phyloP scores from a whole-genome alignment of 2,888 invertebrate species.

The Ametastegia equiseti region DNA sequence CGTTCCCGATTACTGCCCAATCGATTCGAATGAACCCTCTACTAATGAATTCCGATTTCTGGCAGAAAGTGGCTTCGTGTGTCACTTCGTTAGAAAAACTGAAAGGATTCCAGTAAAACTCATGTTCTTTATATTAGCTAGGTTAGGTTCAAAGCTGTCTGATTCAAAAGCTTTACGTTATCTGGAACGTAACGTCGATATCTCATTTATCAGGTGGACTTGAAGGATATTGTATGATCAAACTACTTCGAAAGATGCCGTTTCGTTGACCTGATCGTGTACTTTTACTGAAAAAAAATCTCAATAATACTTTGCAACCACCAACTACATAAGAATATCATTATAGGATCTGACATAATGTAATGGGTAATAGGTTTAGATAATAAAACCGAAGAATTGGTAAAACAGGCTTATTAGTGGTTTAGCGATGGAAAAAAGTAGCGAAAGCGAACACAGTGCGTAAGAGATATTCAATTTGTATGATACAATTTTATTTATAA shows the following conservation, averaged over 20 bases:
- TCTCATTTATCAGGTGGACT: not conserved
- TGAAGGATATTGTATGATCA: not conserved
- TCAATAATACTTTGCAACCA: not conserved
- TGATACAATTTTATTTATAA: not conserved
- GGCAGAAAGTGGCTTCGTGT: too few relatives aligned
- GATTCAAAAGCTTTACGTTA: too few relatives aligned
- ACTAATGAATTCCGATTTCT: too few relatives aligned
- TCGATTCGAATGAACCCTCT: too few relatives aligned
- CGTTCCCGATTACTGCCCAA: not conserved
- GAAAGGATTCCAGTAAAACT: too few relatives aligned
- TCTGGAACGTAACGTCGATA: not conserved
- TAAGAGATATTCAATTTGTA: slow-evolving; percentile 4
- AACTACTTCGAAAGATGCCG: not conserved
- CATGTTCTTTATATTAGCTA: too few relatives aligned
- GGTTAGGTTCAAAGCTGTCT: too few relatives aligned
- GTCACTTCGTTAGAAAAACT: too few relatives aligned
- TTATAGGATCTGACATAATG: not conserved
- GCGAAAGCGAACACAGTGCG: not conserved
- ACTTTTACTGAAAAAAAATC: too few relatives aligned
- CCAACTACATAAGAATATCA: not conserved
- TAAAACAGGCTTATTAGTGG: slow-evolving; percentile 17
- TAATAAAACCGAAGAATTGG: slow-evolving; percentile 11
- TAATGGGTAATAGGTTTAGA: not conserved
- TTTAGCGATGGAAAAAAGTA: not conserved
- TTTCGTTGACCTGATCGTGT: too few relatives aligned